A percentile compares a stretch with the other conserved stretches of the same genome.
These are phyloP conservation scores for Phlogophora meticulosa DNA, from an alignment of 2,888 invertebrate genomes.

Conservation along the genomic window DNA sequence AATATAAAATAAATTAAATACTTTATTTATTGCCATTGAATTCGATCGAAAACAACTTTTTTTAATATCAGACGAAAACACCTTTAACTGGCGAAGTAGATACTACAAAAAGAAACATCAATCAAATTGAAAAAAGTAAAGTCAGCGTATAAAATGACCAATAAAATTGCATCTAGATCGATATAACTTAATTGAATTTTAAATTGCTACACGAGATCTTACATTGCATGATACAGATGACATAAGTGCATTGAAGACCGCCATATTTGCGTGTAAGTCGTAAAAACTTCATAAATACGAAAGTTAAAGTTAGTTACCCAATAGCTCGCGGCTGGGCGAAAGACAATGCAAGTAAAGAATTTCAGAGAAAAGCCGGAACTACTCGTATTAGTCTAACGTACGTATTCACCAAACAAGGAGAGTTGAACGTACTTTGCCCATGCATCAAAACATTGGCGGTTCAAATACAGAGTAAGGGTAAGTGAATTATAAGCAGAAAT, in stretches of 20 bases:
- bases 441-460: conserved; percentile 1
- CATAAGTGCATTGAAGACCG: conserved; percentile 46
- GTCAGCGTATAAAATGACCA: conserved; percentile 13
- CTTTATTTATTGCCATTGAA: not conserved
- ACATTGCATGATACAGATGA: conserved; percentile 54
- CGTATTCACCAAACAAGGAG: conserved; percentile 10
- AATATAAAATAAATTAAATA: not conserved
- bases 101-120: conserved; percentile 12
- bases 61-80: not conserved
- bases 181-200: conserved; percentile 51
- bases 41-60: not conserved
- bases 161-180: conserved; percentile 36
- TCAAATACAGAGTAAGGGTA: too few species aligned
- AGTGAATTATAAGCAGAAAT: too few species aligned
- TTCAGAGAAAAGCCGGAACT: conserved; percentile 36
- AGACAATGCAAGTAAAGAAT: conserved; percentile 46
- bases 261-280: conserved; percentile 48
- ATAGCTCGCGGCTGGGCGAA: conserved; percentile 10
- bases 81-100: not conserved
- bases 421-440: not conserved
- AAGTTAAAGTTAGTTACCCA: conserved; percentile 47
- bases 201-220: conserved; percentile 45
- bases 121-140: conserved; percentile 26
- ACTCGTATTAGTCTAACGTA: conserved; percentile 2
- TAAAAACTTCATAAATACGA: conserved; percentile 49